phyloP scores from a whole-genome alignment of 2,888 invertebrate genomes.

The Dermolepida albohirtum region DNA sequence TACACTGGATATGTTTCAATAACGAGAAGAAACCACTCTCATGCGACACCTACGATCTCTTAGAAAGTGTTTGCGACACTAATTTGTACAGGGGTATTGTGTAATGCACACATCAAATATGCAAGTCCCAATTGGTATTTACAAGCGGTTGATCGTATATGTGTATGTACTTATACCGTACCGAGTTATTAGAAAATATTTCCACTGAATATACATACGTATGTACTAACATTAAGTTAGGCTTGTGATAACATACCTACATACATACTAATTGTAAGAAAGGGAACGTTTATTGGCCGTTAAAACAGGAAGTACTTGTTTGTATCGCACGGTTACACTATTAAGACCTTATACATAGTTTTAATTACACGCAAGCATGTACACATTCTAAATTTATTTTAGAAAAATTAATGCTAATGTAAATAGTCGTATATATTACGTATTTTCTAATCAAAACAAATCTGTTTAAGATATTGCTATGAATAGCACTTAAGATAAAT shows the following conservation, averaged over 20 bases:
- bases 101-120: slow-evolving; percentile 30
- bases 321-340: slow-evolving; percentile 12
- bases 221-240: background rate
- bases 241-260: slow-evolving; percentile 10
- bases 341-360: slow-evolving; percentile 24
- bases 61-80: slow-evolving; percentile 32
- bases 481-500: too few relatives aligned
- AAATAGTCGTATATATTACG: too few relatives aligned
- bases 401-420: too few relatives aligned
- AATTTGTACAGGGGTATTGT: slow-evolving; percentile 24
- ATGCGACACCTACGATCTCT: slow-evolving; percentile 16
- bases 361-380: slow-evolving; percentile 18
- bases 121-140: slow-evolving; percentile 26
- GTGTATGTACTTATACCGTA: background rate
- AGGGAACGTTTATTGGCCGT: slow-evolving; percentile 23
- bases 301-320: slow-evolving; percentile 30
- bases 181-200: slow-evolving; percentile 14
- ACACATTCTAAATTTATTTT: background rate
- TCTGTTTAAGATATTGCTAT: too few relatives aligned
- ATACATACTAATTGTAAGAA: slow-evolving; percentile 18
- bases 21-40: too few relatives aligned
- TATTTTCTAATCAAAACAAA: too few relatives aligned
- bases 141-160: slow-evolving; percentile 14
- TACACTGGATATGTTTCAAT: background rate
- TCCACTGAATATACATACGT: background rate